Evolutionary conservation across 1,140 invertebrate species (phyloP), one percentile per base, ranked within the genome.

Genomic region (Ceratosolen solmsi): DNA sequence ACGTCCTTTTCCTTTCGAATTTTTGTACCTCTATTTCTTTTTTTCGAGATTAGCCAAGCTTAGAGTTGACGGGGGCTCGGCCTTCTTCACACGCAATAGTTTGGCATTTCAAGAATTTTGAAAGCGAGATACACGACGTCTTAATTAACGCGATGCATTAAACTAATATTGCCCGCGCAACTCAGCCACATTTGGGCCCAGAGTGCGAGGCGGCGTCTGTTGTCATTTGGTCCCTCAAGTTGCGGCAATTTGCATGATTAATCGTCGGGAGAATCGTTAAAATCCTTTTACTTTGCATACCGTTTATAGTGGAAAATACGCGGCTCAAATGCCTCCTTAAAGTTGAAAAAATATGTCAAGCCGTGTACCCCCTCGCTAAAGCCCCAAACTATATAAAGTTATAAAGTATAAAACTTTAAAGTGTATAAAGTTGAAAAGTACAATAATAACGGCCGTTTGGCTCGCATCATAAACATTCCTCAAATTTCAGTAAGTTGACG

Each of bases 401-500:
- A 58, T 58, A 58, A 8, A 58, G 56, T 58, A 58, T 58, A 58
- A 25, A 27, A 58, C 15, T 58, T 58, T 25, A 58, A 58, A 58
- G 25, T 54, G 25, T 25, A 58, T 58, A 58, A 58, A 58, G 33
- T 17, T 38, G 33, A 38, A 38, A 38, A 68, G 20, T 68, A 38
- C 17, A 68, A 68, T 68, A 68, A 68, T 65, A 68, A 9, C 20
- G 20, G 33, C 63, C 33, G 20, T 38, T 68, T 36, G 33, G 5
- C 7, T 7, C 33, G 20, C 33, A 38, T 38, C 63, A 68, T 38
- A 68, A 68, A 68, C 63, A 68, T 68, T 68, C 36, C 36, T 68
- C 63, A 68, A 68, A 38, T 38, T 38, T 68, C 63, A 38, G 63
- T 68, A 68, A 68, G 36, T 38, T 68, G 36, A 68, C 36, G 33